Evolutionary conservation across 2,113 vertebrate genomes (phyloP).

Genomic region (Chinchilla lanigera): DNA sequence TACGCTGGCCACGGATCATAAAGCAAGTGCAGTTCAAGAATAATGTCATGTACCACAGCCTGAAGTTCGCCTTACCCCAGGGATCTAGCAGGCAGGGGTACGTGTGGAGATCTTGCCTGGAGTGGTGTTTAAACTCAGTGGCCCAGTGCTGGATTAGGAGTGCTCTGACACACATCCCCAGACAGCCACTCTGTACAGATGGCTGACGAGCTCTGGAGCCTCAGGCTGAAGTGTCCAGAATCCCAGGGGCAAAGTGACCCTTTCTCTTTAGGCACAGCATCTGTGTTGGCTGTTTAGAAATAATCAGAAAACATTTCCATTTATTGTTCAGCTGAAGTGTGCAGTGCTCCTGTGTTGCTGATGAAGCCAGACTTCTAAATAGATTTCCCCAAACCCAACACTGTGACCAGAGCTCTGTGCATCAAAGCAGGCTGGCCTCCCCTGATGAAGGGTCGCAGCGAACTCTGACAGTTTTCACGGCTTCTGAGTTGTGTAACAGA

Average conservation of each 20-base stretch:
- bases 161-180: constrained; percentile 52
- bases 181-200: constrained; percentile 71
- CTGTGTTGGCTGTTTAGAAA: constrained; percentile 23
- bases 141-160: constrained; percentile 53
- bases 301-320: constrained; percentile 41
- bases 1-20: constrained; percentile 36
- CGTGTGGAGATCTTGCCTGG: rapidly evolving
- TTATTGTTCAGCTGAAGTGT: constrained; percentile 1
- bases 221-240: constrained; percentile 7
- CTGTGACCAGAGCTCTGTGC: not conserved
- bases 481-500: not conserved
- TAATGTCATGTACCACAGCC: not conserved
- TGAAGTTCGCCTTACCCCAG: not conserved
- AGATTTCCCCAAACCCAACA: not conserved
- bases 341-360: not conserved
- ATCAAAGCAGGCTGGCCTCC: not conserved
- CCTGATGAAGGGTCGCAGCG: not conserved
- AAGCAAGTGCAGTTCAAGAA: not conserved
- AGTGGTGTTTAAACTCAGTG: constrained; percentile 61
- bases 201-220: constrained; percentile 57
- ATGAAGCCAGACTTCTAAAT: constrained; percentile 42
- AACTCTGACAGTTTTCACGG: not conserved
- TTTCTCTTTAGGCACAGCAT: not conserved
- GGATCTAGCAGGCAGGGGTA: not conserved
- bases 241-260: constrained; percentile 49